Percentiles rank a stretch among this genome's conserved stretches.
Evolutionary conservation across 2,888 invertebrate genomes (phyloP).

Genomic region (Cryptophagus acutangulus): DNA sequence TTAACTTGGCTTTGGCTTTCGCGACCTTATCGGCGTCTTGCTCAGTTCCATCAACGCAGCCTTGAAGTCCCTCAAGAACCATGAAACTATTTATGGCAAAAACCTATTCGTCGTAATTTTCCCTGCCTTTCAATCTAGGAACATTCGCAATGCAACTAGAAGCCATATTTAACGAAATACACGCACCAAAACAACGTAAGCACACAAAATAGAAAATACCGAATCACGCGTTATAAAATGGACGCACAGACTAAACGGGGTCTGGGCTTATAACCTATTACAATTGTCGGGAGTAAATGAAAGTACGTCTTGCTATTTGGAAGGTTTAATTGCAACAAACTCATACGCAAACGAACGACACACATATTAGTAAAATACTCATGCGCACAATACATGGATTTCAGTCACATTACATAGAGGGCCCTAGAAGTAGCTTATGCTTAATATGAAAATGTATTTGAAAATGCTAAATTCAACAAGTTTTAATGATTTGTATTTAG

Average conservation of each 20-base stretch:
- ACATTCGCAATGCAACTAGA: conserved; percentile 14
- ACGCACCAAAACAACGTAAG: neutral
- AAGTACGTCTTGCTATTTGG: conserved; percentile 1
- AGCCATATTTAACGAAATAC: conserved; percentile 2
- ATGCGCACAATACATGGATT: too few species aligned
- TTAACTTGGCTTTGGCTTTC: conserved; percentile 31
- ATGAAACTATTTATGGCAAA: conserved; percentile 21
- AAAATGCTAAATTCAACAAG: too few species aligned
- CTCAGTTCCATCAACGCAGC: neutral
- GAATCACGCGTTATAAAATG: too few species aligned
- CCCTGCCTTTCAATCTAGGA: conserved; percentile 19
- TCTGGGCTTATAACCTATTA: too few species aligned
- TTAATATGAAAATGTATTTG: too few species aligned
- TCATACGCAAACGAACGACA: neutral
- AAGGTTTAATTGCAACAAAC: neutral
- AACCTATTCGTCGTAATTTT: conserved; percentile 23
- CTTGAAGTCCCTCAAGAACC: conserved; percentile 11
- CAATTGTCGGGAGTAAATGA: neutral
- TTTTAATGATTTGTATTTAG: too few species aligned
- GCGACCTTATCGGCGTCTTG: conserved; percentile 13
- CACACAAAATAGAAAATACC: too few species aligned
- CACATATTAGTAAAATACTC: too few species aligned
- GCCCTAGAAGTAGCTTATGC: too few species aligned
- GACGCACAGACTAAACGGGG: too few species aligned
- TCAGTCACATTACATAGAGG: too few species aligned